phyloP scores from a whole-genome alignment of 2,797 vertebrate species.

The Gila robusta region DNA sequence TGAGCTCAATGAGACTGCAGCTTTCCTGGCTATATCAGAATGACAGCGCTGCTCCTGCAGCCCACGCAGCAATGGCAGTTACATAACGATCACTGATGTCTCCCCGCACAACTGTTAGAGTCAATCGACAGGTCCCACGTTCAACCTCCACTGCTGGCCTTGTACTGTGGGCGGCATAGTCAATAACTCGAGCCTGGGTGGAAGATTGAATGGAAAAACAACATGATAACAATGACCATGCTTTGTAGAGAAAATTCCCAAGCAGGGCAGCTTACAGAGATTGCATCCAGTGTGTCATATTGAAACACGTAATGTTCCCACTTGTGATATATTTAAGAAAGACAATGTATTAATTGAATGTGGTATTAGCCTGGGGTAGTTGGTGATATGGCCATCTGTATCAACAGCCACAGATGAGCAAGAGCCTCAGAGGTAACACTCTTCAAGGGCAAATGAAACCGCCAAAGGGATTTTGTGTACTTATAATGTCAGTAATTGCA shows the following conservation, averaged over 20 bases:
- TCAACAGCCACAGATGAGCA: conserved; percentile 23
- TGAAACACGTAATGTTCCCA: conserved; percentile 20
- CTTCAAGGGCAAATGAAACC: conserved; percentile 27
- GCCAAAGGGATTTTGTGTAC: conserved; percentile 11
- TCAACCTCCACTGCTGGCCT: conserved; percentile 49
- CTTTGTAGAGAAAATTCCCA: conserved; percentile 32
- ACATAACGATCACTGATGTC: conserved; percentile 58
- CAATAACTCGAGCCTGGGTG: conserved; percentile 46
- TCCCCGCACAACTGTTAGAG: conserved; percentile 49
- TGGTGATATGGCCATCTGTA: background rate
- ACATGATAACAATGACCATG: conserved; percentile 25
- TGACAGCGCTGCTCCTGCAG: conserved; percentile 29
- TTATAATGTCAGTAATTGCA: conserved; percentile 11
- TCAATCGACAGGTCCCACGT: conserved; percentile 43
- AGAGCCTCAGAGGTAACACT: conserved; percentile 2
- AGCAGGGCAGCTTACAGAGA: conserved; percentile 10
- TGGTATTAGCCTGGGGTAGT: background rate
- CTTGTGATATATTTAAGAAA: background rate
- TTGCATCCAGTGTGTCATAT: background rate
- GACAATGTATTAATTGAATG: conserved; percentile 13
- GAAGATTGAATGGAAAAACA: conserved; percentile 35
- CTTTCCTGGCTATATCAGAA: conserved; percentile 47
- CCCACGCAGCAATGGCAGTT: conserved; percentile 59
- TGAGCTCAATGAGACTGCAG: conserved; percentile 21
- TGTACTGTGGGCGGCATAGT: conserved; percentile 46